phyloP scores from a whole-genome alignment of 2,113 vertebrate genomes.

The Sialia sialis region DNA sequence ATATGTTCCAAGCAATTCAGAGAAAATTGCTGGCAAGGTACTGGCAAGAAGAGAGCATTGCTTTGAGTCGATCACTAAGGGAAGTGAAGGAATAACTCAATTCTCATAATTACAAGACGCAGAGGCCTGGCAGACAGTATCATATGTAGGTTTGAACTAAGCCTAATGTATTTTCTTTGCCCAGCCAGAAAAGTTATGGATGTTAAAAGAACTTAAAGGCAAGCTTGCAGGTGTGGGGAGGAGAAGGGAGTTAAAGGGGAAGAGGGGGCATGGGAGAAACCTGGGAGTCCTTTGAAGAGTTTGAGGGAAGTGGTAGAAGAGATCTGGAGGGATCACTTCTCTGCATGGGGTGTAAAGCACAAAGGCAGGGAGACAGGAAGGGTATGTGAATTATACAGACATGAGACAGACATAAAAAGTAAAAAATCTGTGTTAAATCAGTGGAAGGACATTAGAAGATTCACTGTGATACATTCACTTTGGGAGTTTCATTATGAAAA shows the following conservation, averaged over 20 bases:
- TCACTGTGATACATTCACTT: neutral
- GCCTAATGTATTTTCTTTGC: neutral
- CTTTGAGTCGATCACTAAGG: neutral
- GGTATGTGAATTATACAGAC: neutral
- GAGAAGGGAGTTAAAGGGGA: neutral
- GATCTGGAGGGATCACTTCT: neutral
- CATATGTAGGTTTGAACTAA: neutral
- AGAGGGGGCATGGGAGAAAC: neutral
- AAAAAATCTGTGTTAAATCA: neutral
- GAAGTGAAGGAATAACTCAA: neutral
- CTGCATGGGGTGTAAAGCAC: neutral
- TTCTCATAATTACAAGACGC: neutral
- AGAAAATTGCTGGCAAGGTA: constrained; percentile 4
- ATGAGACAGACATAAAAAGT: neutral
- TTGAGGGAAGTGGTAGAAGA: neutral
- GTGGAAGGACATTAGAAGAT: neutral
- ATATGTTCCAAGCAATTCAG: neutral
- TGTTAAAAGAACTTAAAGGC: neutral
- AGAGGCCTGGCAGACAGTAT: neutral
- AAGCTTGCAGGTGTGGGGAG: neutral
- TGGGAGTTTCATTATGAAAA: neutral
- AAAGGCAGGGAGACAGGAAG: neutral
- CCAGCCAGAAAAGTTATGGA: neutral
- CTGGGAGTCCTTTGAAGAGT: neutral
- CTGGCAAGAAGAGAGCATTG: neutral